Conservation (phyloP, 2,113 vertebrate genomes). For the Hydrochoerus hydrochaeris region DNA sequence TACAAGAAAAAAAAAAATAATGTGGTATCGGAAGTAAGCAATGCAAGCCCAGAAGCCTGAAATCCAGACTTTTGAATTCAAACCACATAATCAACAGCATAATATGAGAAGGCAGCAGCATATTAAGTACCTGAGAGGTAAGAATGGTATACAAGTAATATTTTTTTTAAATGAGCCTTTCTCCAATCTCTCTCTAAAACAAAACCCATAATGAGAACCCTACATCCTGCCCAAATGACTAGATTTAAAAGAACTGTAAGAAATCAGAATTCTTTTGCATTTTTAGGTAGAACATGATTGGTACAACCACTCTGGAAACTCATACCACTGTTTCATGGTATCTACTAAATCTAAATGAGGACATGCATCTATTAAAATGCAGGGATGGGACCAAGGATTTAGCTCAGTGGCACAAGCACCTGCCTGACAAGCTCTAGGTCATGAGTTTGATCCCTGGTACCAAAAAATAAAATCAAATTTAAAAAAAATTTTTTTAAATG, state of each 20-base stretch:
- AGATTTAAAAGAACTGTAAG: neutral
- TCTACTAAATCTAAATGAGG: neutral
- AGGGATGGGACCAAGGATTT: too few species aligned
- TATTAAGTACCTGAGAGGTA: neutral
- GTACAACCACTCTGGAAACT: slow-evolving; percentile 52
- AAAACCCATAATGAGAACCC: neutral
- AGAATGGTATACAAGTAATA: neutral
- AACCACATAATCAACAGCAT: neutral
- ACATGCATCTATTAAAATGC: neutral
- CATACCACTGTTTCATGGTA: neutral
- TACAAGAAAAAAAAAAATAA: neutral
- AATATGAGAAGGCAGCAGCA: neutral
- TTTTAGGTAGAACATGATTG: neutral
- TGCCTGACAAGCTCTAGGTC: too few species aligned
- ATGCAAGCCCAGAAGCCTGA: slow-evolving; percentile 21
- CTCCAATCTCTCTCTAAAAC: too few species aligned
- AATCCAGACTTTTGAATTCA: slow-evolving; percentile 37
- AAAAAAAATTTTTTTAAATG: too few species aligned
- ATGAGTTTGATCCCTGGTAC: too few species aligned
- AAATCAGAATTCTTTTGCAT: slow-evolving; percentile 4
- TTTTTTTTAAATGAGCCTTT: neutral
- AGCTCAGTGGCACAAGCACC: too few species aligned
- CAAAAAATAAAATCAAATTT: too few species aligned
- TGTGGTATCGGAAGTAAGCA: neutral
- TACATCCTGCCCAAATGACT: neutral